These are phyloP conservation scores for Apteryx mantelli DNA, from an alignment of 2,113 vertebrate species.

Conservation along the genomic window DNA sequence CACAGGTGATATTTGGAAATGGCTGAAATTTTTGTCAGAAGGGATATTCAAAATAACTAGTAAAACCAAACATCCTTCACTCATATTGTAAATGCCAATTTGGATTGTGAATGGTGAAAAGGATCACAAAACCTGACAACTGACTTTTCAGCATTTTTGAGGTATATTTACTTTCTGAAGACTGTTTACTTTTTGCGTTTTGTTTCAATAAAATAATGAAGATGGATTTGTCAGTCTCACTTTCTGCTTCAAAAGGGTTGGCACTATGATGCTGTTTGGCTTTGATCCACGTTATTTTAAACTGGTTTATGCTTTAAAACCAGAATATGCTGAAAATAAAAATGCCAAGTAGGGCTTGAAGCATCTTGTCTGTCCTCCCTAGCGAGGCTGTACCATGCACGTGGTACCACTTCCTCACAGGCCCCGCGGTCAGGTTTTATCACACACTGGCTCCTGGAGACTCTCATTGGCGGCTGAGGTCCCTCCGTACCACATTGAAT, in stretches of 20 bases:
- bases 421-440: neutral
- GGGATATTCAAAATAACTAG: neutral
- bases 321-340: neutral
- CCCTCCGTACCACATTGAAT: neutral
- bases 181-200: neutral
- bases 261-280: neutral
- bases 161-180: neutral
- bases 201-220: neutral
- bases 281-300: neutral
- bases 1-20: accelerated
- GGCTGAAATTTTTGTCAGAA: neutral
- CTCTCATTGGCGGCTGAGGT: neutral
- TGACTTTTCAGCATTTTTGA: neutral
- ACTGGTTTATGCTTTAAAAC: neutral
- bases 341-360: neutral
- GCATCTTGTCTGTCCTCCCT: neutral
- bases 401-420: neutral
- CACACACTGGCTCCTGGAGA: neutral
- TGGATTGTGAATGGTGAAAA: neutral
- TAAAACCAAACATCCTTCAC: neutral
- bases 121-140: neutral
- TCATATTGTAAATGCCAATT: neutral
- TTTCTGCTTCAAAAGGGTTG: neutral
- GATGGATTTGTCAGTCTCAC: neutral
- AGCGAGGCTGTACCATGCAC: accelerated